Base-by-base conservation (phyloP, 2,888 invertebrate genomes). In the Bhutanitis thaidina region DNA sequence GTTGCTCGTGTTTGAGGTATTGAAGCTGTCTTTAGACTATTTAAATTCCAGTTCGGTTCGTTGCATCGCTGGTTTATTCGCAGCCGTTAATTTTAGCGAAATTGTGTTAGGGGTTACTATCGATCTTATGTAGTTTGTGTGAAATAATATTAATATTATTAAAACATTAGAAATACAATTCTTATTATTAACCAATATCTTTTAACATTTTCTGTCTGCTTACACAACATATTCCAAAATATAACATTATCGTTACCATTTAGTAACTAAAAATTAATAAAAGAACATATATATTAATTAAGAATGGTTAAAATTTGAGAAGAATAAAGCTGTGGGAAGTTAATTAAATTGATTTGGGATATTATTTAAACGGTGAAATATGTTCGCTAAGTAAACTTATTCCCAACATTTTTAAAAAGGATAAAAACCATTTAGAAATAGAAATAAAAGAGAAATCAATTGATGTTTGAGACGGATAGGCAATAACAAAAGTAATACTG, bases 31-130 rank as follows among this genome's bases (percentile, higher is more conserved):
- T 84, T 76, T 75, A 80, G 87, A 87, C 89, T 86, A 89, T 86
- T 88, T 86, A 86, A 87, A 89, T 90, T 89, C 90, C 88, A 58
- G 77, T 85, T 66, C 81, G 87, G 90, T 87, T 90, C 89, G 90
- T 90, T 90, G 90, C 90, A 74, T 80, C 71, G 74, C 80, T 90
- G 86, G 80, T 90, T 90, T 88, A 90, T 90, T 80, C 88, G 73
- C 75, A 59, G 80, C 85, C 80, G 88, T 89, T 88, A 88, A 90
- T 90, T 90, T 87, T 70, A 73, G 74, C 69, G 74, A 76, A 90
- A 85, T 87, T 88, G 78, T 77, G 77, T 69, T 68, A 61, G 66
- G 73, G 69, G 65, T 61, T 64, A 56, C 54, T 79, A 81, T 84
- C 69, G 83, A 83, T 83, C 79, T 73, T 69, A 60, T 60, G 62